Percentiles rank a stretch among this genome's conserved stretches.
Conservation (phyloP, 1,140 invertebrate species). For the Caerostris extrusa region DNA sequence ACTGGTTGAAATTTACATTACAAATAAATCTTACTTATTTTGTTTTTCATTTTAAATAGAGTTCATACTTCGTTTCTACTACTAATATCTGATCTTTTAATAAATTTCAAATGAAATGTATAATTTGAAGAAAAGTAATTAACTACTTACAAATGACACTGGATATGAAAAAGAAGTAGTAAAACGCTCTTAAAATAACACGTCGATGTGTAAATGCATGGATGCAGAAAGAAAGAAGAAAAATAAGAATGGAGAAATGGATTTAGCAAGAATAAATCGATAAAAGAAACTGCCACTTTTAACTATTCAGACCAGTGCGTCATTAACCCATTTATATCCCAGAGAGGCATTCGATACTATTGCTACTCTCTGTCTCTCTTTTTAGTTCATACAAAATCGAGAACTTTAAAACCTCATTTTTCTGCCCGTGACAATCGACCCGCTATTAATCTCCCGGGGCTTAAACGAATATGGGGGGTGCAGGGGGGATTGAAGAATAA, state of each 20-base stretch:
- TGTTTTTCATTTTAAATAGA: too few relatives aligned
- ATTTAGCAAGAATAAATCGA: conserved; percentile 15
- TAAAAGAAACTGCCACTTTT: conserved; percentile 38
- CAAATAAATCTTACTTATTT: too few relatives aligned
- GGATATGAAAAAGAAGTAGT: not conserved
- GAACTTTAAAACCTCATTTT: conserved; percentile 55
- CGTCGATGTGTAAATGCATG: not conserved
- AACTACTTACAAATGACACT: not conserved
- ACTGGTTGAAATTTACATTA: too few relatives aligned
- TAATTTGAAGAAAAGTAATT: too few relatives aligned
- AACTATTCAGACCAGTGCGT: conserved; percentile 28
- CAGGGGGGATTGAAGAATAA: not conserved
- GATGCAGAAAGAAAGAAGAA: not conserved
- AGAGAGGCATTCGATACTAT: not conserved
- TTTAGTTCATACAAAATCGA: conserved; percentile 56
- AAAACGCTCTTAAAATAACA: not conserved
- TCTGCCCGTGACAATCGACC: conserved; percentile 53
- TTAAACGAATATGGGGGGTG: not conserved
- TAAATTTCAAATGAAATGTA: too few relatives aligned
- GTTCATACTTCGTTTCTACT: too few relatives aligned
- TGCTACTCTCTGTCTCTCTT: conserved; percentile 19
- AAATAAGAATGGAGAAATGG: not conserved
- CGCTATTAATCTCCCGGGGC: conserved; percentile 55
- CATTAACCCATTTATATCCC: conserved; percentile 60
- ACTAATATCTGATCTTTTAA: too few relatives aligned